Conservation (phyloP, 2,797 vertebrate species). For the Columba guinea region DNA sequence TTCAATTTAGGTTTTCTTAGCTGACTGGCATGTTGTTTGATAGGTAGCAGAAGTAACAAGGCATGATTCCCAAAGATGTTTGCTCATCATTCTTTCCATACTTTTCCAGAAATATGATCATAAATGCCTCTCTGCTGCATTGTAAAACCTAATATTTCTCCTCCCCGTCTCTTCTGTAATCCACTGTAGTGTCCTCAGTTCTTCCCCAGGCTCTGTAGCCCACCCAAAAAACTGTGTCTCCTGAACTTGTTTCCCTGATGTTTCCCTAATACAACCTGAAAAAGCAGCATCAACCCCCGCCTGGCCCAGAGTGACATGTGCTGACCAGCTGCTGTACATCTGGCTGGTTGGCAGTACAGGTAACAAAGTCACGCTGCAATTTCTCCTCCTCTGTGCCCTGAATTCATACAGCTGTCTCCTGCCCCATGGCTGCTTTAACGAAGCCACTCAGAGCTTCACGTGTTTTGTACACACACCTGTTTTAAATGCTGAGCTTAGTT, state of each 20-base stretch:
- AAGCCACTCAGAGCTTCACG: accelerated
- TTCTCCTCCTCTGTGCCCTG: background rate
- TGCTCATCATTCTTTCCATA: background rate
- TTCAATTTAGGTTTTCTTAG: background rate
- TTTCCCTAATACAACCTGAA: background rate
- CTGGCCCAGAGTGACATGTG: background rate
- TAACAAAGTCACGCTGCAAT: background rate
- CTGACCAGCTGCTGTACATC: background rate
- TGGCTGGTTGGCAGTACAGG: background rate
- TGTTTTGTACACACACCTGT: background rate
- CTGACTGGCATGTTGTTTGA: background rate
- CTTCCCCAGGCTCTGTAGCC: background rate
- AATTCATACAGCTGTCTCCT: background rate
- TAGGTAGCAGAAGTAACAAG: background rate
- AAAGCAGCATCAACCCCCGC: background rate
- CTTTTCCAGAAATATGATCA: background rate
- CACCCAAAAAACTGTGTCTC: background rate
- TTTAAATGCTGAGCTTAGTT: background rate
- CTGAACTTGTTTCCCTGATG: background rate
- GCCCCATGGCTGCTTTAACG: background rate
- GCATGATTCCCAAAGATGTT: background rate
- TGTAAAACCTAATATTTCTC: background rate
- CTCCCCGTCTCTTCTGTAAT: background rate
- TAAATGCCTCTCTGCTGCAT: background rate
- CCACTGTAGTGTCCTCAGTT: background rate